Base-by-base conservation (phyloP, 2,888 invertebrate species). In the Paralinhomoeus sp. region DNA sequence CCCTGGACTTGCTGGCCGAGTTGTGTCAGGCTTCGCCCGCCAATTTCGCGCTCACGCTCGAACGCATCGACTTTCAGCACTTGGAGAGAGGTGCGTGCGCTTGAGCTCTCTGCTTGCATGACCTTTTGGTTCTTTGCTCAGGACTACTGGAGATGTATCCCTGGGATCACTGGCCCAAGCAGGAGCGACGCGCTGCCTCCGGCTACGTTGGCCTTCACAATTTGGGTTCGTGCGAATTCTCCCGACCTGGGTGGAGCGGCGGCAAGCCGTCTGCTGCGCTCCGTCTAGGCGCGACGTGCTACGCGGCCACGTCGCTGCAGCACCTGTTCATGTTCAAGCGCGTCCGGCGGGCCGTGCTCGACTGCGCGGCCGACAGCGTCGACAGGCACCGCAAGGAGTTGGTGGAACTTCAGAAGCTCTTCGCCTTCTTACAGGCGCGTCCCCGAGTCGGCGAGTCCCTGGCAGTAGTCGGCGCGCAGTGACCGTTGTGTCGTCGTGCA, bases 161-260 rank as follows among this genome's bases (percentile, higher is more conserved):
- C 0, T 89, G 87, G 87, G 89, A 89, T 65, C 87, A 87, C 66
- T 89, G 89, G 89, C 89, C 89, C 2, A 80, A 83, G 48, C 89
- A 89, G 59, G 89, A 87, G 62, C 83, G 84, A 0, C 73, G 89
- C 1, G 80, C 85, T 0, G 15, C 23, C 20, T 85, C 84, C 63
- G 89, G 89, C 15, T 85, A 82, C 65, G 87, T 85, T 1, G 89
- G 89, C 0, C 70, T 89, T 3, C 84, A 85, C 0, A 89, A 89
- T 67, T 71, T 89, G 18, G n/a, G n/a, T n/a, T n/a, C n/a, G n/a
- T n/a, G n/a, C n/a, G n/a, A n/a, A n/a, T n/a, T n/a, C n/a, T n/a
- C n/a, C n/a, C n/a, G n/a, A n/a, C n/a, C n/a, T n/a, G n/a, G n/a
- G n/a, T n/a, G n/a, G n/a, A n/a, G n/a, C n/a, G n/a, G n/a, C n/a